These are phyloP conservation scores for Oryctes rhinoceros DNA, from an alignment of 1,140 invertebrate species.

Conservation along the genomic window DNA sequence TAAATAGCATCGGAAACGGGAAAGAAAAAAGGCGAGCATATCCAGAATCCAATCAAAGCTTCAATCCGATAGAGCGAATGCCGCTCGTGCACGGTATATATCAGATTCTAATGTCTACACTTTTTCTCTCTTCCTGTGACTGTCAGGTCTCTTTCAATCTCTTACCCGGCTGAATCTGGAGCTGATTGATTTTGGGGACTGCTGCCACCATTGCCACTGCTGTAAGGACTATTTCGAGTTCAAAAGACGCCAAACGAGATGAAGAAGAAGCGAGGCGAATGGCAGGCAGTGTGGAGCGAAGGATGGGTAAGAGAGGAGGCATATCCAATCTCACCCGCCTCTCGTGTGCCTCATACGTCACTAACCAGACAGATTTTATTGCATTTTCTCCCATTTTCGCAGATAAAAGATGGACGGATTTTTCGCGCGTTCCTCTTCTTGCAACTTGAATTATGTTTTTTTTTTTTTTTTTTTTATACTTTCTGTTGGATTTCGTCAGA, in stretches of 20 bases:
- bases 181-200: constrained; percentile 50
- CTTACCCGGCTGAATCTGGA: constrained; percentile 44
- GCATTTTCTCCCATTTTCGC: constrained; percentile 45
- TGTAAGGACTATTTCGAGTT: constrained; percentile 38
- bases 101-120: constrained; percentile 50
- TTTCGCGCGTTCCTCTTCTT: constrained; percentile 20
- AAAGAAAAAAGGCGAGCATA: constrained; percentile 41
- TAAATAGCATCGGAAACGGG: constrained; percentile 39
- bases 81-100: constrained; percentile 45
- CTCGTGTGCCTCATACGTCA: constrained; percentile 57
- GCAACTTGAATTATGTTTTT: not conserved
- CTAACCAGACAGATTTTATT: constrained; percentile 54
- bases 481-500: not conserved
- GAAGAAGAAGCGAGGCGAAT: constrained; percentile 40
- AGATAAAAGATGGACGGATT: constrained; percentile 46
- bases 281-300: not conserved
- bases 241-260: constrained; percentile 40
- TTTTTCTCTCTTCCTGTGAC: constrained; percentile 47
- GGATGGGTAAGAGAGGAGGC: constrained; percentile 39
- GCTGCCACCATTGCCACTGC: constrained; percentile 6
- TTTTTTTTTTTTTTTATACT: not conserved
- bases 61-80: constrained; percentile 44
- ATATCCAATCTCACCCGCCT: constrained; percentile 54
- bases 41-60: constrained; percentile 55
- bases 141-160: constrained; percentile 52